phyloP scores from a whole-genome alignment of 1,140 invertebrate genomes.

The Copidosoma floridanum region DNA sequence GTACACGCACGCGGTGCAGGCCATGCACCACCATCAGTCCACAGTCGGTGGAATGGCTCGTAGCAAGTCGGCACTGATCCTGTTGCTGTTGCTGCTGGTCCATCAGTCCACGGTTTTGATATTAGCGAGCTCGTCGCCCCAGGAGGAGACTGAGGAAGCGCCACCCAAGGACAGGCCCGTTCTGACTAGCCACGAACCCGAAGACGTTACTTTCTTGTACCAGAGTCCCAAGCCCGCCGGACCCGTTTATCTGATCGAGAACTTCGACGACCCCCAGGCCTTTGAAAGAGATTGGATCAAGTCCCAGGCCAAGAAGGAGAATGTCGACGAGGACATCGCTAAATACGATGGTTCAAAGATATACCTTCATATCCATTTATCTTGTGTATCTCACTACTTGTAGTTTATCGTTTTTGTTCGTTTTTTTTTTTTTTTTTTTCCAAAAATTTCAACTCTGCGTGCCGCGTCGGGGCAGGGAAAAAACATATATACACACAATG shows the following conservation, averaged over 20 bases:
- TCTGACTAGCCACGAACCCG: constrained; percentile 23
- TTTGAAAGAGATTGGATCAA: constrained; percentile 82
- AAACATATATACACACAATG: too few species aligned
- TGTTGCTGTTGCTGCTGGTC: neutral
- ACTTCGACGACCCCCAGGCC: constrained; percentile 78
- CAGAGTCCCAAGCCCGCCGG: constrained; percentile 61
- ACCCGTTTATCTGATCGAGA: constrained; percentile 77
- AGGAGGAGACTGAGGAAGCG: constrained; percentile 1
- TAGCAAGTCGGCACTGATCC: neutral
- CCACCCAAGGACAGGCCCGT: constrained; percentile 28
- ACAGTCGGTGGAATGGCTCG: neutral
- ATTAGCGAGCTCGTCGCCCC: neutral
- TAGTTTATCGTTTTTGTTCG: too few species aligned
- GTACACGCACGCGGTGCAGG: too few species aligned
- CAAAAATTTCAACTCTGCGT: too few species aligned
- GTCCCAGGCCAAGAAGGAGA: constrained; percentile 93
- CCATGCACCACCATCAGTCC: neutral
- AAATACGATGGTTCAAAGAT: constrained; percentile 83
- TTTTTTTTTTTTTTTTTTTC: too few species aligned
- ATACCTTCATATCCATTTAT: neutral
- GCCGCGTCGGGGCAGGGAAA: too few species aligned
- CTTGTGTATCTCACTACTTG: neutral
- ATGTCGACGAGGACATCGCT: constrained; percentile 84
- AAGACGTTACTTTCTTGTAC: constrained; percentile 46
- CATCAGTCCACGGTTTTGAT: neutral